Evolutionary conservation across 2,888 invertebrate species (phyloP).

Genomic region (Leuctra nigra): DNA sequence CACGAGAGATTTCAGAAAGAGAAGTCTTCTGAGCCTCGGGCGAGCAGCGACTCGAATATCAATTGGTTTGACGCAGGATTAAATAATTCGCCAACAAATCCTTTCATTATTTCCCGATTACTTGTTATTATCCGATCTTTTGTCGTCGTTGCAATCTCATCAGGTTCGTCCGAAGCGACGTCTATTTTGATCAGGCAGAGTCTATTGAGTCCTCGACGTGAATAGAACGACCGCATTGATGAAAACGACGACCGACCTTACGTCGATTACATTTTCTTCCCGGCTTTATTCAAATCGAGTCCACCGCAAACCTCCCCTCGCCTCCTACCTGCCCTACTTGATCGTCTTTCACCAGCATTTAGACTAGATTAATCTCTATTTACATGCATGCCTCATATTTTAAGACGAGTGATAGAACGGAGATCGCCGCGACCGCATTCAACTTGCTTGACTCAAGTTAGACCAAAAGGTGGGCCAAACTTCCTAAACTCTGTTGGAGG

Average conservation of each 20-base stretch:
- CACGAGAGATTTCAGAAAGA: no score
- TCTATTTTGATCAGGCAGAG: neutral
- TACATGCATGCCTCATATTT: neutral
- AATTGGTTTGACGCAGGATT: no score
- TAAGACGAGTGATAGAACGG: neutral
- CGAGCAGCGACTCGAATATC: no score
- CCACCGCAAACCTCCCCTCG: conserved; percentile 1
- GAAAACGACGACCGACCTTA: neutral
- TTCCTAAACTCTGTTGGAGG: conserved; percentile 2
- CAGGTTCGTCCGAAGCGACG: neutral
- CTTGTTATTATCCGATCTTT: conserved; percentile 6
- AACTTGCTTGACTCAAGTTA: neutral
- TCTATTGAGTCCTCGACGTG: conserved; percentile 3
- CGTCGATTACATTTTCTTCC: neutral
- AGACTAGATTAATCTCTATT: conserved; percentile 4
- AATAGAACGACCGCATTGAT: neutral
- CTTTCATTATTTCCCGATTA: neutral
- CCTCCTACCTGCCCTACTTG: no score
- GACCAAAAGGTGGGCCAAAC: conserved; percentile 9
- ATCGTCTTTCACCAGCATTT: neutral
- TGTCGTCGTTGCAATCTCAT: neutral
- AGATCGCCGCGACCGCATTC: conserved; percentile 1
- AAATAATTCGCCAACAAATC: no score
- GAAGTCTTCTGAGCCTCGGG: no score
- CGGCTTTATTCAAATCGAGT: conserved; percentile 1